A percentile compares a stretch with the other conserved stretches of the same genome.
These are phyloP conservation scores for Andrena bicolor DNA, from an alignment of 2,888 invertebrate genomes.

Conservation along the genomic window DNA sequence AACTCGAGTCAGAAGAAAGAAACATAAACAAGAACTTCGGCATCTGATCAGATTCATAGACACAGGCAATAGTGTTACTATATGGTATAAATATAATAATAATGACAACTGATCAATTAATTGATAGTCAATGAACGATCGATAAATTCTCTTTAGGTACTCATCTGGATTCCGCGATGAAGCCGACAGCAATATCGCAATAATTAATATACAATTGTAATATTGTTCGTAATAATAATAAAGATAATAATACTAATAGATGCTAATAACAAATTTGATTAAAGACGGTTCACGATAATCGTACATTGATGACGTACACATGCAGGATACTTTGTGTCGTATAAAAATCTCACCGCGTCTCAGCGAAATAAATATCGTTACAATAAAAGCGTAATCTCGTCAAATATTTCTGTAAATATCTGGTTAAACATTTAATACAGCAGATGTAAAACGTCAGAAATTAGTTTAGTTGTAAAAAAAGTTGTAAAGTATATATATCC, in stretches of 20 bases:
- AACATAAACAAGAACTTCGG: conserved; percentile 26
- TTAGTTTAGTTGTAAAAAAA: neutral
- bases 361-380: conserved; percentile 23
- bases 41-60: conserved; percentile 57
- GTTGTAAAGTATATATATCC: neutral
- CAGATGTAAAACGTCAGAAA: neutral
- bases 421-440: neutral
- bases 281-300: conserved; percentile 60
- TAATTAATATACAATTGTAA: conserved; percentile 67
- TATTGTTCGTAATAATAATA: conserved; percentile 51
- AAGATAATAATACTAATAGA: conserved; percentile 59
- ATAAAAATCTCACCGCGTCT: conserved; percentile 14
- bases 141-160: conserved; percentile 72
- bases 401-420: neutral
- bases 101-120: conserved; percentile 70
- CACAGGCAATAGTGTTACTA: conserved; percentile 72
- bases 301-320: conserved; percentile 44
- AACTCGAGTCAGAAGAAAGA: conserved; percentile 5
- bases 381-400: conserved; percentile 19
- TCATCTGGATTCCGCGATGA: conserved; percentile 60
- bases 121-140: conserved; percentile 68
- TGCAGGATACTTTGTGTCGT: conserved; percentile 51
- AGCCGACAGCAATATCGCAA: conserved; percentile 58
- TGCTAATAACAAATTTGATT: conserved; percentile 72
- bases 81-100: conserved; percentile 71